Evolutionary conservation across 2,888 invertebrate genomes (phyloP).

Genomic region (Meiosimyza platycephala): DNA sequence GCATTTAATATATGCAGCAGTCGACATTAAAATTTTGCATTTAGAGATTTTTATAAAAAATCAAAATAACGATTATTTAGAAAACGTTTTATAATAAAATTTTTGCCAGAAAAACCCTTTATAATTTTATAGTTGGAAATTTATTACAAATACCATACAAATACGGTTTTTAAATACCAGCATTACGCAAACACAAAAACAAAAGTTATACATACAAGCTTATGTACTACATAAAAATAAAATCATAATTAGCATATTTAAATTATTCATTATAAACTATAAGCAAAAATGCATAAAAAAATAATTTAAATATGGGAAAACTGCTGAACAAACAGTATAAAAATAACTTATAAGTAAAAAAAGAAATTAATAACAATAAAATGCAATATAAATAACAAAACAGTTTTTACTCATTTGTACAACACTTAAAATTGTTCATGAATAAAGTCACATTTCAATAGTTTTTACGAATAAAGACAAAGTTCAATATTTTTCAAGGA

Average conservation of each 20-base stretch:
- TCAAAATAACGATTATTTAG: too few species aligned
- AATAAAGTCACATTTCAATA: too few species aligned
- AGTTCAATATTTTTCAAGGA: too few species aligned
- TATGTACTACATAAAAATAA: conserved; percentile 41
- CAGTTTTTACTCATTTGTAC: too few species aligned
- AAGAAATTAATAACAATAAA: background rate
- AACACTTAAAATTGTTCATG: too few species aligned
- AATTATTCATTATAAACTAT: too few species aligned
- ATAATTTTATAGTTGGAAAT: background rate
- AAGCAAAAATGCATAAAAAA: too few species aligned
- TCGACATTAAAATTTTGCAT: conserved; percentile 41
- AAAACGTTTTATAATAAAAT: too few species aligned
- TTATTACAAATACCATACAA: conserved; percentile 20
- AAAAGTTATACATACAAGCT: conserved; percentile 44
- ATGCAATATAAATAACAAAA: too few species aligned
- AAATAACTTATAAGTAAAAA: background rate
- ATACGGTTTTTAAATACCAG: conserved; percentile 38
- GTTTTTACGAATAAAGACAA: too few species aligned
- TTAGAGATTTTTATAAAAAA: background rate
- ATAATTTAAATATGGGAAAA: background rate
- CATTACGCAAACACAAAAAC: conserved; percentile 42
- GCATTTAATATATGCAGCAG: conserved; percentile 21
- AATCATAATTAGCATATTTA: background rate
- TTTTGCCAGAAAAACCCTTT: too few species aligned
- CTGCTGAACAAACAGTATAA: background rate